Evolutionary conservation across 2,113 vertebrate genomes (phyloP), one percentile per base, ranked within the genome.

Genomic region (Loxodonta africana): DNA sequence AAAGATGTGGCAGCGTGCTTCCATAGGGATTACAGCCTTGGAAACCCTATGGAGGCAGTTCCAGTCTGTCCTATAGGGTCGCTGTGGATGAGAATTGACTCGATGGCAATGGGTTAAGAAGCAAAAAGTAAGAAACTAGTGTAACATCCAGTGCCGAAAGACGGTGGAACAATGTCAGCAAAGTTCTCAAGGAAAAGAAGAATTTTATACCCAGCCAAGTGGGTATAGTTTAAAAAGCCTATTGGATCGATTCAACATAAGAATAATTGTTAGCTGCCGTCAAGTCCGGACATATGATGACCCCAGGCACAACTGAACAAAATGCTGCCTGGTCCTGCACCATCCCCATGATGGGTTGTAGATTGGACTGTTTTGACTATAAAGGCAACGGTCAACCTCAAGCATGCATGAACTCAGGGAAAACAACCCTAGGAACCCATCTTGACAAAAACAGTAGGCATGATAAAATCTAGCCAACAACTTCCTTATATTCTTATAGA

Each of bases 141-240:
- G 11, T 67, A 53, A 17, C 51, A 83, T 41, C 80, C 65, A 46
- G 26, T 14, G 30, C 41, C 76, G 57, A 87, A 46, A 88, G 30
- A 60, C 18, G 83, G 8, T 21, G 2, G 46, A 84, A 44, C 7
- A 30, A 53, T 23, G 7, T 65, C 41, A 44, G 9, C 10, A 28
- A 67, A 57, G 21, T 83, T 88, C 41, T 63, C 9, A 65, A 71
- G 51, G 20, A 37, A 46, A 81, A 37, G 76, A 86, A 37, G 14
- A 83, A 78, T 94, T 97, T 96, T 97, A 98, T 97, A 97, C 86
- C 93, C 95, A 96, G 94, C 85, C 78, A 76, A 80, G 48, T n/a
- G 20, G 21, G 33, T 37, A n/a, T 74, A 37, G 6, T 33, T n/a
- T 5, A 12, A 5, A 71, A 71, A n/a, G 33, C 33, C 67, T n/a